A percentile compares a stretch with the other conserved stretches of the same genome.
Conservation (phyloP, 1,140 invertebrate species). For the Lordiphosa mommai region DNA sequence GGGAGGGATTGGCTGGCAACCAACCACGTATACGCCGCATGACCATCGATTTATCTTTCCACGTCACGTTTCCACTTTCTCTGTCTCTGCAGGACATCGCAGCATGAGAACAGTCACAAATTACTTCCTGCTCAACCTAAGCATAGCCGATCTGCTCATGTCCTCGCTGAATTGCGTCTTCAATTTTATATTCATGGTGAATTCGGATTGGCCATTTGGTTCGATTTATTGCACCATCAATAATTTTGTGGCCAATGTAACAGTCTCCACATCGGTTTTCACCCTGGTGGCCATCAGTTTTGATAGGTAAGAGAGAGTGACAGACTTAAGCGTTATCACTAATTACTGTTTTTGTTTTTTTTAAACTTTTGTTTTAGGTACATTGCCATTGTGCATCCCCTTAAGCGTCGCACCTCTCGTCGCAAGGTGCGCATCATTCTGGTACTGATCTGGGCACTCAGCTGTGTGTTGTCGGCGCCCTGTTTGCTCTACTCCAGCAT, state of each 20-base stretch:
- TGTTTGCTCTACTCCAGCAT: conserved; percentile 91
- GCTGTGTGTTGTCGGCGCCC: conserved; percentile 88
- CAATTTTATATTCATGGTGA: conserved; percentile 94
- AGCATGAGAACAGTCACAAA: conserved; percentile 97
- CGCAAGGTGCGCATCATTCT: conserved; percentile 88
- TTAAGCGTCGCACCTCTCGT: conserved; percentile 91
- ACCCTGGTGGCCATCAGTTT: conserved; percentile 92
- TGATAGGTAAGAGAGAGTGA: conserved; percentile 85
- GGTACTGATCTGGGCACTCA: conserved; percentile 89
- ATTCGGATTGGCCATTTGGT: conserved; percentile 92
- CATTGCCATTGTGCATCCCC: conserved; percentile 93
- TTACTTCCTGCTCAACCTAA: conserved; percentile 97
- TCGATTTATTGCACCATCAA: conserved; percentile 90
- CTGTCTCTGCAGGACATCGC: conserved; percentile 84
- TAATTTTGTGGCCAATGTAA: conserved; percentile 93
- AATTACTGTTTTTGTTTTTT: conserved; percentile 30
- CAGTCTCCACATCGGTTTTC: conserved; percentile 94
- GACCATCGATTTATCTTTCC: conserved; percentile 30
- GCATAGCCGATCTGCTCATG: conserved; percentile 94
- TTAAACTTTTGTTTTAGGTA: conserved; percentile 90
- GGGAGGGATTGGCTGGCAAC: background rate
- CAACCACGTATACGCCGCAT: conserved; percentile 45
- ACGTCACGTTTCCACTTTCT: conserved; percentile 29
- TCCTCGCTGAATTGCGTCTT: conserved; percentile 95
- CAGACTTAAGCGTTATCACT: background rate